These are phyloP conservation scores for Germaria angustata DNA, from an alignment of 2,888 invertebrate species.

Conservation along the genomic window DNA sequence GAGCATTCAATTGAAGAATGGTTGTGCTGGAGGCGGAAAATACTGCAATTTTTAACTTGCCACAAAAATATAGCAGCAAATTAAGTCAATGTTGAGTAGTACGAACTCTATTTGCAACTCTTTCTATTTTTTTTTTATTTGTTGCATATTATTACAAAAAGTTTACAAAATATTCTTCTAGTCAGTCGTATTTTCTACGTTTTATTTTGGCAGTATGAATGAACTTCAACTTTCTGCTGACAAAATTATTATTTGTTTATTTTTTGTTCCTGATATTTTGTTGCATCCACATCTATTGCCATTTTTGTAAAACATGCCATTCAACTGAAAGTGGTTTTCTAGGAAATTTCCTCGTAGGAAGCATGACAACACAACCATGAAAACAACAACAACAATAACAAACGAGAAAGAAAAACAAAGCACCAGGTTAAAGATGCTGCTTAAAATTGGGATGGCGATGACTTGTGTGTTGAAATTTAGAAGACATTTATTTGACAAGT, in stretches of 20 bases:
- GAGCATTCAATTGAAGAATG: no score
- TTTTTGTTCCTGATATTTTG: slow-evolving; percentile 12
- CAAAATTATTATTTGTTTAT: slow-evolving; percentile 52
- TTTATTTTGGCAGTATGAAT: slow-evolving; percentile 21
- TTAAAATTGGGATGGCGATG: background rate
- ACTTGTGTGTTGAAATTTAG: slow-evolving; percentile 36
- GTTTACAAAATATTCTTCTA: slow-evolving; percentile 2
- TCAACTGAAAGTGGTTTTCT: slow-evolving; percentile 56
- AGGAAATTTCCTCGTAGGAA: slow-evolving; percentile 4
- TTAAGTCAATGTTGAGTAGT: background rate
- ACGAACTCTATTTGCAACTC: background rate
- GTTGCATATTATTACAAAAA: background rate
- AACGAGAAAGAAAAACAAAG: background rate
- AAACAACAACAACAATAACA: background rate
- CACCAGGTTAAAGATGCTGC: slow-evolving; percentile 29
- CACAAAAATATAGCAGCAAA: background rate
- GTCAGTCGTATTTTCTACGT: background rate
- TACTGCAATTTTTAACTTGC: no score
- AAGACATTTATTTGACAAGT: slow-evolving; percentile 63
- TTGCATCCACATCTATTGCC: slow-evolving; percentile 10
- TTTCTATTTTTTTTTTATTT: no score
- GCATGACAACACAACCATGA: no score
- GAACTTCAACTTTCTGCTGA: slow-evolving; percentile 58
- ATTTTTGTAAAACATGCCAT: slow-evolving; percentile 42
- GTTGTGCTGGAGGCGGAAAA: no score